Evolutionary conservation across 2,113 vertebrate species (phyloP).

Genomic region (Labeo catla): DNA sequence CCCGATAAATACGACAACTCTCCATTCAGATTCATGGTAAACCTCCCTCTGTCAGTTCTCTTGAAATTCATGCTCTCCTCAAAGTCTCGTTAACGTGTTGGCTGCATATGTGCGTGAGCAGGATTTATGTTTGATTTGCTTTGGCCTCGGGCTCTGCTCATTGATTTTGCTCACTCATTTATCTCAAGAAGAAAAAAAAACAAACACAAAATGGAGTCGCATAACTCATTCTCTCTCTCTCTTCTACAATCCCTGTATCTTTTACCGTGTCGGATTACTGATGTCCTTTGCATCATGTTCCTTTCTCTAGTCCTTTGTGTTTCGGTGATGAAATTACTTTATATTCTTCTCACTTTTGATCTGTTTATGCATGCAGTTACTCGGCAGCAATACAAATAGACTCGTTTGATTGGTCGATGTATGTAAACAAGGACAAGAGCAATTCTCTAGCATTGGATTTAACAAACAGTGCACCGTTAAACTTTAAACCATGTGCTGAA

Average conservation of each 20-base stretch:
- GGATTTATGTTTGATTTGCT: conserved; percentile 44
- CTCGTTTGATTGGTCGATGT: conserved; percentile 33
- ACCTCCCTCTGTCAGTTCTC: neutral
- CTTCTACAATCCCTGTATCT: neutral
- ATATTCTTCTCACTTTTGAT: conserved; percentile 40
- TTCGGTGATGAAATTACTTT: conserved; percentile 11
- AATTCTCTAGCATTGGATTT: conserved; percentile 24
- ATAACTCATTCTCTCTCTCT: neutral
- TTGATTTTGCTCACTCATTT: conserved; percentile 42
- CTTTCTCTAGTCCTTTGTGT: neutral
- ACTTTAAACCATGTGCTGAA: neutral
- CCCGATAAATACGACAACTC: conserved; percentile 14
- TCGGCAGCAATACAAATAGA: conserved; percentile 10
- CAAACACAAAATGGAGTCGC: conserved; percentile 6
- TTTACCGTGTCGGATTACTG: neutral
- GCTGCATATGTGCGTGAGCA: conserved; percentile 9
- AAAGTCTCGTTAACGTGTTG: neutral
- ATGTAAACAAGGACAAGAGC: conserved; percentile 28
- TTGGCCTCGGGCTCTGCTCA: neutral
- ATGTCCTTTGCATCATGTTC: conserved; percentile 18
- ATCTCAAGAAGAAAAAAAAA: conserved; percentile 26
- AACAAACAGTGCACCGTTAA: neutral
- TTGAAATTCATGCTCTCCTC: neutral
- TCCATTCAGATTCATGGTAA: neutral
- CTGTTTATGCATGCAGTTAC: conserved; percentile 4